A percentile compares a stretch with the other conserved stretches of the same genome.
phyloP scores from a whole-genome alignment of 1,140 invertebrate genomes.

The Pemphigus obesinymphae region DNA sequence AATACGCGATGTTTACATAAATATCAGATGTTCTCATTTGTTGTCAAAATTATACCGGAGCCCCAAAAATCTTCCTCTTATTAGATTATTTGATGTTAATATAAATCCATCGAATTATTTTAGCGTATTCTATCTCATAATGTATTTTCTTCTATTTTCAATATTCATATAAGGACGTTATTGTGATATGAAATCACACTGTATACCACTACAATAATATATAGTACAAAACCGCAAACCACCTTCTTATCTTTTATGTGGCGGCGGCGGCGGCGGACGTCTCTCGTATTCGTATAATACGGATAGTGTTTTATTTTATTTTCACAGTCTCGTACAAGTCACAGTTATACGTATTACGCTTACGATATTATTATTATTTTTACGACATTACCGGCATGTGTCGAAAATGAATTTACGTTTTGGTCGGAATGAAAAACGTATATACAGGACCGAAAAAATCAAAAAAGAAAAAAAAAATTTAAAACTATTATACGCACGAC shows the following conservation, averaged over 20 bases:
- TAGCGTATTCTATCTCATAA: no score
- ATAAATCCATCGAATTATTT: no score
- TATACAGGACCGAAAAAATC: neutral
- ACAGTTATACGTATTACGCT: neutral
- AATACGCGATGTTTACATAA: no score
- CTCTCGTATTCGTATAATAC: neutral
- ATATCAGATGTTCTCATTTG: no score
- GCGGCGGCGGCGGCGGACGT: neutral
- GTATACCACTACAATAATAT: neutral
- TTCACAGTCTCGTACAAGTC: neutral
- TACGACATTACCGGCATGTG: neutral
- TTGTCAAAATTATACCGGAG: no score
- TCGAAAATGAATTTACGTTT: neutral
- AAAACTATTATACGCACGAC: neutral
- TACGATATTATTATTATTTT: neutral
- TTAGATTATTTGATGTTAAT: no score
- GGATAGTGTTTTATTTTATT: neutral
- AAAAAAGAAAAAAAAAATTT: no score
- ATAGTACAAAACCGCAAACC: neutral
- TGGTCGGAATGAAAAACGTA: neutral
- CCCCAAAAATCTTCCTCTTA: no score
- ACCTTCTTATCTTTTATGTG: constrained; percentile 16
- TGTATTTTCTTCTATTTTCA: no score
- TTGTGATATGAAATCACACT: neutral
- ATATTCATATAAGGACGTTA: no score